Evolutionary conservation across 1,140 invertebrate species (phyloP), one percentile per base, ranked within the genome.

Genomic region (Eufriesea mexicana): DNA sequence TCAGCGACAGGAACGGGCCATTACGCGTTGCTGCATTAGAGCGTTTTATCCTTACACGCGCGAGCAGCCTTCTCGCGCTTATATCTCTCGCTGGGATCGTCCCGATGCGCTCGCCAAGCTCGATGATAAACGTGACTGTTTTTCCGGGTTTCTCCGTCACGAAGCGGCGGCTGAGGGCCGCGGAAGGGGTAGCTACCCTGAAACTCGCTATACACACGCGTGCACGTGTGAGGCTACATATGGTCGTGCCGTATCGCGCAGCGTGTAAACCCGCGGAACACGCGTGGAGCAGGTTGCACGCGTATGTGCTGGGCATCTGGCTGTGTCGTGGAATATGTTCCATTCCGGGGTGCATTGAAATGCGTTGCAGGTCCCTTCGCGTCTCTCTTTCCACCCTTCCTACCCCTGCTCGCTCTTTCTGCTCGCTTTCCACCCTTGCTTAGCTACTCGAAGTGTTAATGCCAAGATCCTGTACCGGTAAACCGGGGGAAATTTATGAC

Each of bases 101-200:
- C 49, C 59, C 54, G 54, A 54, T 84, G 59, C 28, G 79, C 71
- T 49, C 59, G 35, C 62, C n/a, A n/a, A 51, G 49, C 77, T 66
- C 80, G 59, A 85, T 88, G 86, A 89, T 88, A 89, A 89, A 89
- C 84, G 77, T 49, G 77, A 81, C 84, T 88, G 86, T 86, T 89
- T 87, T 87, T 87, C 86, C 87, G 75, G 74, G 35, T 76, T 83
- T 62, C 74, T 47, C 45, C 62, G 49, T 59, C 57, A 8, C 45
- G 61, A 81, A 68, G 28, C 49, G 66, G n/a, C 57, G 18, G 57
- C 28, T 45, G 25, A 18, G 77, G 51, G 74, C 59, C 23, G 71
- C 45, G 7, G 25, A 25, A 59, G 23, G 54, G 49, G 57, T 83
- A 59, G 14, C 57, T 57, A 28, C 9, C 14, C 23, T 55, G 25